Evolutionary conservation across 2,113 vertebrate genomes (phyloP).

Genomic region (Bubalus kerabau): DNA sequence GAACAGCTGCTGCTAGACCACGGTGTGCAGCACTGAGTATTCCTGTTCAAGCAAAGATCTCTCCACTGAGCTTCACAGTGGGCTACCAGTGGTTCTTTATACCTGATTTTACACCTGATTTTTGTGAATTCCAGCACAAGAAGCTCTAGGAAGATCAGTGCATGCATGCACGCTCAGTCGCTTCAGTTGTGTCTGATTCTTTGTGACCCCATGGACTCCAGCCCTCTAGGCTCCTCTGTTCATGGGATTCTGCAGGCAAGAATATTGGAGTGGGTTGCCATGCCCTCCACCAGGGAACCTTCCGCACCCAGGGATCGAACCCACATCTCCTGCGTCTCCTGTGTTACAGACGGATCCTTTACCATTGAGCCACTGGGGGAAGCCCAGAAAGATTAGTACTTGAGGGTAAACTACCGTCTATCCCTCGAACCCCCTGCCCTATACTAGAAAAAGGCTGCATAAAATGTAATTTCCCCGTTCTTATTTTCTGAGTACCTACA

Average conservation of each 20-base stretch:
- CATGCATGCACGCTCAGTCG: accelerated
- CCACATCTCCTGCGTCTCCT: background rate
- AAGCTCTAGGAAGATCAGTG: background rate
- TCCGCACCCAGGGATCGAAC: background rate
- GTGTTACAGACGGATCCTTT: background rate
- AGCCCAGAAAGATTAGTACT: background rate
- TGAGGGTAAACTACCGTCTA: background rate
- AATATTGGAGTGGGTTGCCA: background rate
- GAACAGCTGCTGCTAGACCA: background rate
- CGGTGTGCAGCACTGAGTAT: background rate
- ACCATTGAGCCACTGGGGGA: background rate
- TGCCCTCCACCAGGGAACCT: background rate
- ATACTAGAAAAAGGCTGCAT: background rate
- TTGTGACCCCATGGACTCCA: background rate
- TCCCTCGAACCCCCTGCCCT: background rate
- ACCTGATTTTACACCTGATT: background rate
- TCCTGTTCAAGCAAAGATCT: background rate
- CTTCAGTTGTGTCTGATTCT: background rate
- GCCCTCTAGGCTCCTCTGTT: background rate
- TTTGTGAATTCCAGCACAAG: background rate
- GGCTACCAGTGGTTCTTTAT: background rate
- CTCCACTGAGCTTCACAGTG: background rate
- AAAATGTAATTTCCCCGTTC: background rate
- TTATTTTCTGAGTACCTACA: background rate
- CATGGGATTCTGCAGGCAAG: background rate